Percentiles rank a stretch among this genome's conserved stretches.
These are phyloP conservation scores for Entomobrya proxima DNA, from an alignment of 2,888 invertebrate species.

Conservation along the genomic window DNA sequence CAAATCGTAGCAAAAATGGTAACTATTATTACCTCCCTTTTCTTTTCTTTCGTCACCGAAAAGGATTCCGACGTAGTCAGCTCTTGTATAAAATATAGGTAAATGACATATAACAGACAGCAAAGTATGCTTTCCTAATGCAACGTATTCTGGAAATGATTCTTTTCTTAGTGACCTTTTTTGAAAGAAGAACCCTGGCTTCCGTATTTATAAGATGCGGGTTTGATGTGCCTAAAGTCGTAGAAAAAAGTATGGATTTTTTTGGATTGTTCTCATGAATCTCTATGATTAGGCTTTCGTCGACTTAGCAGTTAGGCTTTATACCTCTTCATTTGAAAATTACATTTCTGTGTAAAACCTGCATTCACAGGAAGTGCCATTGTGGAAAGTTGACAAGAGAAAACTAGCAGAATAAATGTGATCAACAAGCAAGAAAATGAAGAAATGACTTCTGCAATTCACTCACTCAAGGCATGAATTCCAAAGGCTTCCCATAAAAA, in stretches of 20 bases:
- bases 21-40: constrained; percentile 12
- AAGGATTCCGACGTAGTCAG: too few species aligned
- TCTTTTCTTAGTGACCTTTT: not conserved
- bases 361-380: not conserved
- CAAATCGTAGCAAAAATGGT: constrained; percentile 7
- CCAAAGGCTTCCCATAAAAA: not conserved
- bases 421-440: not conserved
- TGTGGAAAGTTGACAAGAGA: constrained; percentile 22
- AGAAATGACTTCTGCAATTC: not conserved
- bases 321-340: not conserved
- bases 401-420: not conserved
- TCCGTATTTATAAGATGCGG: constrained; percentile 14
- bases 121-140: too few species aligned
- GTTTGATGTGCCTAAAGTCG: not conserved
- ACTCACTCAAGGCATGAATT: not conserved
- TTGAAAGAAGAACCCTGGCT: not conserved
- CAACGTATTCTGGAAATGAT: constrained; percentile 39
- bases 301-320: not conserved
- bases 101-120: too few species aligned
- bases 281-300: not conserved
- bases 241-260: not conserved
- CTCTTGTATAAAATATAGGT: too few species aligned
- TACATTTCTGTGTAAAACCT: not conserved
- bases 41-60: not conserved
- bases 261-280: not conserved